These are phyloP conservation scores for Lichenostomus cassidix DNA, from an alignment of 2,113 vertebrate genomes.

Conservation along the genomic window DNA sequence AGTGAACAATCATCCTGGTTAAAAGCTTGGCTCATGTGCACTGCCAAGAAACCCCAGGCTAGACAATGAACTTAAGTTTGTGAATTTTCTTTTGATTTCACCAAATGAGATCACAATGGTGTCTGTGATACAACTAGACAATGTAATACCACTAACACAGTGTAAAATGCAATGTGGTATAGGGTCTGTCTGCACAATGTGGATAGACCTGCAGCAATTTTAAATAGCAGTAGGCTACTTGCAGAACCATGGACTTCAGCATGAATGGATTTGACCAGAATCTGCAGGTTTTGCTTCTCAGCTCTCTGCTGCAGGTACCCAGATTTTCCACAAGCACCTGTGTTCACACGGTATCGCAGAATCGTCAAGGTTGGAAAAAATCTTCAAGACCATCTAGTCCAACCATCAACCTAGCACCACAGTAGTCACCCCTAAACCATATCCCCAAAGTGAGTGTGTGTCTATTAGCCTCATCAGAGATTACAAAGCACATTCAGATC, in stretches of 20 bases:
- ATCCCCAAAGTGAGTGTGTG: not conserved
- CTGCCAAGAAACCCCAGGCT: not conserved
- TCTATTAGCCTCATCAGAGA: not conserved
- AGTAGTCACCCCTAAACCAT: not conserved
- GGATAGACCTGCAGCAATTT: not conserved
- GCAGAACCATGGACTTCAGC: not conserved
- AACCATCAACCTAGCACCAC: not conserved
- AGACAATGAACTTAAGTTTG: not conserved
- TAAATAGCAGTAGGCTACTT: not conserved
- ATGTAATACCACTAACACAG: not conserved
- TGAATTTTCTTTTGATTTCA: not conserved
- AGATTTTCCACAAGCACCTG: not conserved
- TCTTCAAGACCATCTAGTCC: not conserved
- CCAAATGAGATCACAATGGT: not conserved
- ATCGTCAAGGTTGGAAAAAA: not conserved
- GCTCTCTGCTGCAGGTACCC: not conserved
- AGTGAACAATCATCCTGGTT: not conserved
- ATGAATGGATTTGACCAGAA: not conserved
- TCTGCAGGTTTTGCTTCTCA: not conserved
- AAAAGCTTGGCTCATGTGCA: not conserved
- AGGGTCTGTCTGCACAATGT: not conserved
- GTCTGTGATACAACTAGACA: not conserved
- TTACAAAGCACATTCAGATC: not conserved
- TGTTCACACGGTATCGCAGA: not conserved
- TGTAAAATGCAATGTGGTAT: not conserved